These are phyloP conservation scores for Psilopsiagon aymara DNA, from an alignment of 2,113 vertebrate genomes.

Conservation along the genomic window DNA sequence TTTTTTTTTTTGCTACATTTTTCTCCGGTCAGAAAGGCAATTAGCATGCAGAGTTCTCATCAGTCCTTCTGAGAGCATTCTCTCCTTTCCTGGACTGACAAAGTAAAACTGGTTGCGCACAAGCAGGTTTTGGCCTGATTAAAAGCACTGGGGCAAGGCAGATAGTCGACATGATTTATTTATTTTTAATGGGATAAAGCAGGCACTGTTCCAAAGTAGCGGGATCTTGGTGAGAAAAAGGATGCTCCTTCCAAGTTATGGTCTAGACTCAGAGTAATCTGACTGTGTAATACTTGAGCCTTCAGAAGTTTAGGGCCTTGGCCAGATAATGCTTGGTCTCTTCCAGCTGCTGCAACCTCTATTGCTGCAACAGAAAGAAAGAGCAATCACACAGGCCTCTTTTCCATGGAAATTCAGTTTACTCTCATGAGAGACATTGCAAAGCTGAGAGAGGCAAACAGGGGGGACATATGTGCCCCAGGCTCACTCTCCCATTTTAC, in stretches of 20 bases:
- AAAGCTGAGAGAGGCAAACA: background rate
- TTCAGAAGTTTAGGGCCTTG: background rate
- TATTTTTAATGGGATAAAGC: background rate
- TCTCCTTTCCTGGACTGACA: background rate
- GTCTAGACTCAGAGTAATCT: background rate
- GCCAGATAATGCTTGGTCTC: background rate
- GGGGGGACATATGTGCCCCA: accelerated
- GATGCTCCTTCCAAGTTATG: background rate
- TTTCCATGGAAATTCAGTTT: background rate
- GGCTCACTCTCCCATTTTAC: background rate
- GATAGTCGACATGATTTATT: background rate
- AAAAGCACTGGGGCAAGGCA: background rate
- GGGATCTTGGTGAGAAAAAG: background rate
- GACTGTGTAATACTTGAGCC: background rate
- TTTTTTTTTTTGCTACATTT: background rate
- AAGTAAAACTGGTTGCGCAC: background rate
- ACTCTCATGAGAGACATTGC: background rate
- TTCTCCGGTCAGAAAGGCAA: conserved; percentile 7
- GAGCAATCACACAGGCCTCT: background rate
- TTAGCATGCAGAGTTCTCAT: conserved; percentile 7
- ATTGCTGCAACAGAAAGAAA: background rate
- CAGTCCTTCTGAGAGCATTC: background rate
- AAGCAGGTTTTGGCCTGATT: background rate
- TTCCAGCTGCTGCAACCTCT: background rate
- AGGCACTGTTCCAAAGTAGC: background rate